Evolutionary conservation across 2,888 invertebrate genomes (phyloP).

Genomic region (Busseola fusca): DNA sequence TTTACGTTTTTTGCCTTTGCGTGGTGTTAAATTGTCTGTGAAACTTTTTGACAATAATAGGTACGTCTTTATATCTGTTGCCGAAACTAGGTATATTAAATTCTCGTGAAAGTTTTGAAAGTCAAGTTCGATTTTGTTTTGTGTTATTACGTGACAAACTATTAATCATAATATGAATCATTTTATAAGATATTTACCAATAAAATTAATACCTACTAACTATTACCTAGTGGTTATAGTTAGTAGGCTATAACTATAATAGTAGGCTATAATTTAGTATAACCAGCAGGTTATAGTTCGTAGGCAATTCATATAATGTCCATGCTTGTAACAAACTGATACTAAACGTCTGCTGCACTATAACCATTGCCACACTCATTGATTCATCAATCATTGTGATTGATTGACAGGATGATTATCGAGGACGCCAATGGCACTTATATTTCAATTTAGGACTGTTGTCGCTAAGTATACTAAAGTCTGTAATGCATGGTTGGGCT

Average conservation of each 20-base stretch:
- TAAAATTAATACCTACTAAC: too few species aligned
- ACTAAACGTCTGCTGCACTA: not conserved
- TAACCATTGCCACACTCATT: conserved; percentile 9
- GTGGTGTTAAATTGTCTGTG: too few species aligned
- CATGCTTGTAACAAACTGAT: not conserved
- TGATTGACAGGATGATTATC: not conserved
- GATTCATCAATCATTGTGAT: conserved; percentile 23
- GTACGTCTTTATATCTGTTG: not conserved
- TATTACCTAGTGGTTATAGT: too few species aligned
- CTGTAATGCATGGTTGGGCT: too few species aligned
- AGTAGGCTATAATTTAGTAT: too few species aligned
- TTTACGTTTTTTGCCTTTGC: too few species aligned
- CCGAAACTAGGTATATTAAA: not conserved
- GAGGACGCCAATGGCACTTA: not conserved
- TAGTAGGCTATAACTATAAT: too few species aligned
- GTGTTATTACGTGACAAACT: not conserved
- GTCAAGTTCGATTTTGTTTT: not conserved
- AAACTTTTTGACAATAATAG: too few species aligned
- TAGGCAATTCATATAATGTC: not conserved
- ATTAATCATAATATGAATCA: too few species aligned
- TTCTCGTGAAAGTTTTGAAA: not conserved
- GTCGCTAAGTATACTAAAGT: too few species aligned
- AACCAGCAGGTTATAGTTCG: not conserved
- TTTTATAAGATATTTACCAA: not conserved
- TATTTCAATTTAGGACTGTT: not conserved